Base-by-base conservation (phyloP, 2,113 vertebrate genomes). In the Lathamus discolor region DNA sequence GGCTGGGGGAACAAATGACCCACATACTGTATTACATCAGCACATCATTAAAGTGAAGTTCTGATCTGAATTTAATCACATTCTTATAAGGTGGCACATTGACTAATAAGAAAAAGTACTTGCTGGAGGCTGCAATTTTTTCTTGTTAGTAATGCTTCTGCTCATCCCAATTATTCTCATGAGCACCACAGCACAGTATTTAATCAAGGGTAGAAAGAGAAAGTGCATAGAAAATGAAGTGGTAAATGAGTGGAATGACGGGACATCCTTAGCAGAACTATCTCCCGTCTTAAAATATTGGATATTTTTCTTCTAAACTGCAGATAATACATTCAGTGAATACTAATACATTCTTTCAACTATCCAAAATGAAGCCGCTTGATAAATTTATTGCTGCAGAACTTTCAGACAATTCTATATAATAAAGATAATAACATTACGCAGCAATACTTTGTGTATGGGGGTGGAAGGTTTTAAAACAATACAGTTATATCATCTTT, bases 101-200 rank as follows among this genome's bases (percentile, higher is more conserved):
- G 88, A 97, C 94, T 97, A 97, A 96, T 84, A 97, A 86, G 85
- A 70, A 94, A 91, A 95, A 91, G 74, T 93, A 94, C 86, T 97
- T 97, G 67, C 96, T 96, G 55, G 62, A 96, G 95, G 95, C 92
- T 95, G 95, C 85, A 97, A 86, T 95, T 96, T 86, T 96, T 94
- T 93, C 92, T 75, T 96, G 94, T 97, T 97, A 97, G 93, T 96
- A 97, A 95, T 96, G 93, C 82, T 94, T 95, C 93, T 96, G 51
- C 92, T 97, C 96, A 96, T 92, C 94, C 84, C 80, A 96, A 95
- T 97, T 97, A 97, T 87, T 87, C 91, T 97, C 92, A 91, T 86
- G 92, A 97, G 92, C 82, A 84, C 83, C 86, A 84, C 39, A 86
- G 81, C 66, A 95, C 55, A 78, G 62, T 96, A 96, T 95, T 97